Evolutionary conservation across 1,140 invertebrate genomes (phyloP).

Genomic region (Drosophila insularis): DNA sequence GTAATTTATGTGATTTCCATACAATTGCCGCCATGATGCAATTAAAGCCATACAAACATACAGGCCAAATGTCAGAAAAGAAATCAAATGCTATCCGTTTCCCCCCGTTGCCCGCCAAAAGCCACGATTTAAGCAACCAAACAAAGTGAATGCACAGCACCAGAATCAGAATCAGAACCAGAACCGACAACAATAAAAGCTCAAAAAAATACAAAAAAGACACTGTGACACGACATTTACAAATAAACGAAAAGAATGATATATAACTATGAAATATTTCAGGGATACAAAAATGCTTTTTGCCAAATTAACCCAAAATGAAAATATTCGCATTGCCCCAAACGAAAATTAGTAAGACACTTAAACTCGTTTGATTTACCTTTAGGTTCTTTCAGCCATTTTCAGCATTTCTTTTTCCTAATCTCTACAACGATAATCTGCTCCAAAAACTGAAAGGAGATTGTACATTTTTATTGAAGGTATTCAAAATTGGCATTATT

Average conservation of each 20-base stretch:
- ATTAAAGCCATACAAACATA: constrained; percentile 48
- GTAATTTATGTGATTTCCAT: constrained; percentile 73
- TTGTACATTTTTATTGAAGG: too few species aligned
- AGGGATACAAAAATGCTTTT: not conserved
- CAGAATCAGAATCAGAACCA: not conserved
- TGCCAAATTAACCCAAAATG: too few species aligned
- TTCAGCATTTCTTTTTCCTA: too few species aligned
- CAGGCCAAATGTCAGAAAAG: constrained; percentile 32
- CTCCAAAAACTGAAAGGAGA: too few species aligned
- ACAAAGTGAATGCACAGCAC: not conserved
- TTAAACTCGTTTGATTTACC: too few species aligned
- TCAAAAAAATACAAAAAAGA: not conserved
- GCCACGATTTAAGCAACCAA: constrained; percentile 28
- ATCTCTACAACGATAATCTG: too few species aligned
- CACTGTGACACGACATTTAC: not conserved
- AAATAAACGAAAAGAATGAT: constrained; percentile 1
- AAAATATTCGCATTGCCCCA: too few species aligned
- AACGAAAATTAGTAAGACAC: too few species aligned
- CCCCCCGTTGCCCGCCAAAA: constrained; percentile 4
- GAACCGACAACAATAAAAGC: constrained; percentile 8
- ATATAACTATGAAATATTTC: not conserved
- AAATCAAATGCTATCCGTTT: constrained; percentile 41
- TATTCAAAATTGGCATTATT: too few species aligned
- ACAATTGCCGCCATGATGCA: constrained; percentile 48
- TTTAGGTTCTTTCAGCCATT: too few species aligned